Conservation (phyloP, 2,888 invertebrate species). For the Andrena camellia region DNA sequence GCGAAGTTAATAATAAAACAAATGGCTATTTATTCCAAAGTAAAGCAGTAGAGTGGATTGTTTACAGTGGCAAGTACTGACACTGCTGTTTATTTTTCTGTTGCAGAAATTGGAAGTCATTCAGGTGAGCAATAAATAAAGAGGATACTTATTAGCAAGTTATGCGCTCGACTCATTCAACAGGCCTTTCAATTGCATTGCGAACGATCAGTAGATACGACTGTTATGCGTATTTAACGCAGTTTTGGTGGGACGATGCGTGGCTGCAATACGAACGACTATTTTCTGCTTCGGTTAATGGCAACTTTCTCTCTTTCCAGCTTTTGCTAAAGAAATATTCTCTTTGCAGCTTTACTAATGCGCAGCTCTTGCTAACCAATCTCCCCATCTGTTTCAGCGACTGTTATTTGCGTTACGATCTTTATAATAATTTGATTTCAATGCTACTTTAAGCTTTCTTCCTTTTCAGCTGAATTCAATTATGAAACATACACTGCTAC, state of each 20-base stretch:
- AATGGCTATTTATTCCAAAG: background rate
- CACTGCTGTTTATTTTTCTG: conserved; percentile 41
- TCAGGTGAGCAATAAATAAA: conserved; percentile 74
- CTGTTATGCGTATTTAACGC: background rate
- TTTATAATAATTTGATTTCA: background rate
- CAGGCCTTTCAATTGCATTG: conserved; percentile 25
- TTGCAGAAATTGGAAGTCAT: conserved; percentile 79
- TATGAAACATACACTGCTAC: background rate
- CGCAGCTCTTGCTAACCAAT: conserved; percentile 7
- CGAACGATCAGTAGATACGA: conserved; percentile 27
- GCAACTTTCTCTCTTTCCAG: conserved; percentile 41
- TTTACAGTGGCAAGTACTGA: background rate
- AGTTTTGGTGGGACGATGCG: conserved; percentile 28
- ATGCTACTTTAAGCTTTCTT: conserved; percentile 3
- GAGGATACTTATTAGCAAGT: conserved; percentile 22
- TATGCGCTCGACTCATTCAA: conserved; percentile 63
- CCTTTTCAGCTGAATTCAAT: conserved; percentile 19
- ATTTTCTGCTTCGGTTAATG: conserved; percentile 42
- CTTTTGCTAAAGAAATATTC: conserved; percentile 21
- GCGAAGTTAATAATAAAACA: background rate
- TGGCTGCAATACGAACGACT: conserved; percentile 21
- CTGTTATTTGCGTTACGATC: background rate
- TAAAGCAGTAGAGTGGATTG: background rate
- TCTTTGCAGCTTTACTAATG: conserved; percentile 42
- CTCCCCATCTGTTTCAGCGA: conserved; percentile 38